Conservation (phyloP, 2,113 vertebrate species). For the Ifrita kowaldi region DNA sequence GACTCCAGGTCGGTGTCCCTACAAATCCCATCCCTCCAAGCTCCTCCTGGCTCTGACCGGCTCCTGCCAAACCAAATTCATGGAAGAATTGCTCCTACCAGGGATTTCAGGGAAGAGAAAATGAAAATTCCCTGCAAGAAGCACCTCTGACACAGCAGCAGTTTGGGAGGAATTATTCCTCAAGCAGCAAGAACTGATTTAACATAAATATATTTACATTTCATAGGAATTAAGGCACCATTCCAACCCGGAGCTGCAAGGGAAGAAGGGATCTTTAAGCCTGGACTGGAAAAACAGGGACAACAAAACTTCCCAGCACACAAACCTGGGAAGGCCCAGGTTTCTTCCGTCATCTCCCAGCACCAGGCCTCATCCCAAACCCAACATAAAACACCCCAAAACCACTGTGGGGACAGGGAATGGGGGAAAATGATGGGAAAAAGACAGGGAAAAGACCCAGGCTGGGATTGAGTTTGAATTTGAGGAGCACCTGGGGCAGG, state of each 20-base stretch:
- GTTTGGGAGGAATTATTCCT: neutral
- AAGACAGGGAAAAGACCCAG: neutral
- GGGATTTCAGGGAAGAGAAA: neutral
- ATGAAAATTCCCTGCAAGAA: neutral
- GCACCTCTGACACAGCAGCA: fast-evolving
- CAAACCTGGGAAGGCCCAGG: neutral
- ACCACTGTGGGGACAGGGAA: fast-evolving
- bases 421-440: neutral
- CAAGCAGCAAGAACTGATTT: fast-evolving
- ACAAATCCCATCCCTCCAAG: neutral
- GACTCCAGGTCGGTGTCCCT: neutral
- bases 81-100: neutral
- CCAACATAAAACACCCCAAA: fast-evolving
- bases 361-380: neutral
- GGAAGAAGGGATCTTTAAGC: neutral
- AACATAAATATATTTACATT: neutral
- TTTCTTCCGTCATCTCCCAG: neutral
- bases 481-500: neutral
- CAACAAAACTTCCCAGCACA: neutral
- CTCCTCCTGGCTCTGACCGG: fast-evolving
- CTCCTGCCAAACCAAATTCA: neutral
- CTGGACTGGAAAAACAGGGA: neutral
- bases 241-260: neutral
- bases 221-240: neutral
- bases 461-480: fast-evolving